Conservation (phyloP, 2,797 vertebrate species). For the Sardinella longiceps region DNA sequence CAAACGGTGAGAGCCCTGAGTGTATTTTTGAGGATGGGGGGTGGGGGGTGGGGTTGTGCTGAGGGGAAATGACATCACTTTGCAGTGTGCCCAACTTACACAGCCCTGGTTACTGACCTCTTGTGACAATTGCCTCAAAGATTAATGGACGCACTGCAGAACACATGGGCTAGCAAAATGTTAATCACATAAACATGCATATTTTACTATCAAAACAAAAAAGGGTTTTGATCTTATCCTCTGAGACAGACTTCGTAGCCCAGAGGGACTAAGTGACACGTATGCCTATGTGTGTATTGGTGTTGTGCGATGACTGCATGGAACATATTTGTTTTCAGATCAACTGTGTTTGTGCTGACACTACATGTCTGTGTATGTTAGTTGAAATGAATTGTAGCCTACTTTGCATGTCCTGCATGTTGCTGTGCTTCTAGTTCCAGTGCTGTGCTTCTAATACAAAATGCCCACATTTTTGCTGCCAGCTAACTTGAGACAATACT, state of each 20-base stretch:
- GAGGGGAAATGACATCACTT: not conserved
- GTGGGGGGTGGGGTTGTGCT: not conserved
- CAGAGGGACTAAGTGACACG: not conserved
- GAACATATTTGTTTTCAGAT: not conserved
- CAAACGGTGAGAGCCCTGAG: conserved; percentile 16
- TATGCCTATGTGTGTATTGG: not conserved
- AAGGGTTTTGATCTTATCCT: not conserved
- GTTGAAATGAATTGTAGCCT: not conserved
- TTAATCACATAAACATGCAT: conserved; percentile 19
- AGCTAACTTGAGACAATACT: not conserved
- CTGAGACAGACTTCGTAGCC: not conserved
- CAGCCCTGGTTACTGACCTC: not conserved
- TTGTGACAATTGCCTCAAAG: not conserved
- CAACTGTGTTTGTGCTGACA: not conserved
- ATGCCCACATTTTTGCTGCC: not conserved
- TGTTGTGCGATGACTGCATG: not conserved
- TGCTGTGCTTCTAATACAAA: not conserved
- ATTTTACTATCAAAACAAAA: conserved; percentile 1
- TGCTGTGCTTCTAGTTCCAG: not conserved
- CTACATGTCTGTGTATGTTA: not conserved
- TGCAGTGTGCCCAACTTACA: not conserved
- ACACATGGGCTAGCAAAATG: conserved; percentile 17
- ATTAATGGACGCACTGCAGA: not conserved
- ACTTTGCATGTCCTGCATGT: not conserved
- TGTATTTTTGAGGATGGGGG: not conserved